Conservation (phyloP, 92 coral and sea anemone species). For the Palythoa caribaeorum region DNA sequence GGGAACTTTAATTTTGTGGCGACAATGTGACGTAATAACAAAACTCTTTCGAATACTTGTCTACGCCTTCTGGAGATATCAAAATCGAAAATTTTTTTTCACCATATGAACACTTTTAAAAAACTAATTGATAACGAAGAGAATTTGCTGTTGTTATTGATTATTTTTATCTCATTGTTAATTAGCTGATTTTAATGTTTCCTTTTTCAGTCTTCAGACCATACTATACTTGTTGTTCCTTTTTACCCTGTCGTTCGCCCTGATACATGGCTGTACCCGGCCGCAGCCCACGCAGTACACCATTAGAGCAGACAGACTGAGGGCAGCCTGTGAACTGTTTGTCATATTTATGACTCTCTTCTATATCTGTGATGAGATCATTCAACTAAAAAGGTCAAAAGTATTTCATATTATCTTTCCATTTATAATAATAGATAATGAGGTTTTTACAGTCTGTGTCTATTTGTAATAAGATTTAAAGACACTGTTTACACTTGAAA, state of each 20-base stretch:
- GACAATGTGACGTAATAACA: no score
- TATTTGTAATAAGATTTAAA: no score
- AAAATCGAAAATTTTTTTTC: no score
- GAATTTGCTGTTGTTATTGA: not conserved
- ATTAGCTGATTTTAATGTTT: not conserved
- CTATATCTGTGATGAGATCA: constrained; percentile 80
- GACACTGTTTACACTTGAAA: no score
- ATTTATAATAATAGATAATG: no score
- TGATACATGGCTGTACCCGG: constrained; percentile 72
- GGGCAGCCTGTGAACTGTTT: constrained; percentile 70
- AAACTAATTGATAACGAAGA: not conserved
- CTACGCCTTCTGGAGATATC: no score
- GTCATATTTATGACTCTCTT: constrained; percentile 67
- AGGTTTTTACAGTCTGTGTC: no score
- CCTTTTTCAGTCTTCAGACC: constrained; percentile 63
- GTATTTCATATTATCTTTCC: not conserved
- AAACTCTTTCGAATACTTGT: no score
- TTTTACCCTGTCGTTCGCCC: constrained; percentile 65
- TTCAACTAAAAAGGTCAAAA: constrained; percentile 74
- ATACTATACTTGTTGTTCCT: constrained; percentile 72
- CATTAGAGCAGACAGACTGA: constrained; percentile 55
- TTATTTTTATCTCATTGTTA: not conserved
- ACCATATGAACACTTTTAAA: no score
- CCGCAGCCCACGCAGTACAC: constrained; percentile 67
- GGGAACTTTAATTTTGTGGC: no score